Evolutionary conservation across 2,888 invertebrate genomes (phyloP).

Genomic region (Drosophila borborema): DNA sequence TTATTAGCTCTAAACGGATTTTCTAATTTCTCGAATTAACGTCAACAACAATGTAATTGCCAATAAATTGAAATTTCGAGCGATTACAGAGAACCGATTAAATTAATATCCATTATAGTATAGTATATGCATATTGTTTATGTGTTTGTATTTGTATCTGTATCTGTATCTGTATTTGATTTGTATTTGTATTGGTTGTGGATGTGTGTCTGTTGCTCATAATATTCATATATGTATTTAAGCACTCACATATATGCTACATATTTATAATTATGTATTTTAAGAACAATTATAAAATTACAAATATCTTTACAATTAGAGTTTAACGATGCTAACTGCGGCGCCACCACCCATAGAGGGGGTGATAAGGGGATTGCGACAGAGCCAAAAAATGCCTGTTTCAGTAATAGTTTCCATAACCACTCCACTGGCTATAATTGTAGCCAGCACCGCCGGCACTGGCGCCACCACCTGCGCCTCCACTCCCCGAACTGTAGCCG

Average conservation of each 20-base stretch:
- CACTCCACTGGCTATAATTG: conserved; percentile 88
- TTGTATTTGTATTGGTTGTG: conserved; percentile 12
- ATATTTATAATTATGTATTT: conserved; percentile 42
- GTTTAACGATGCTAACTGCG: conserved; percentile 47
- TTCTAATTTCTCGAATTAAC: conserved; percentile 2
- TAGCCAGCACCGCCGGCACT: conserved; percentile 78
- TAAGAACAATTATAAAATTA: conserved; percentile 63
- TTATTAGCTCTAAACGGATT: conserved; percentile 11
- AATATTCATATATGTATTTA: conserved; percentile 29
- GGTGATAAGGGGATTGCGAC: not conserved
- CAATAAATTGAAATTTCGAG: conserved; percentile 19
- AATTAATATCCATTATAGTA: conserved; percentile 46
- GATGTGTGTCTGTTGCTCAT: conserved; percentile 29
- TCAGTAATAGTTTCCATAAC: conserved; percentile 85
- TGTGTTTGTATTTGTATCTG: conserved; percentile 14
- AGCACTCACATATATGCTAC: conserved; percentile 26
- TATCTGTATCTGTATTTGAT: not conserved
- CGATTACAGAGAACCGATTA: conserved; percentile 45
- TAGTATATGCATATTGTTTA: conserved; percentile 20
- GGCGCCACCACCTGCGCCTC: conserved; percentile 32
- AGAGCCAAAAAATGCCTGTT: conserved; percentile 23
- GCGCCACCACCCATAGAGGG: not conserved
- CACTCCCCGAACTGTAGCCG: conserved; percentile 83
- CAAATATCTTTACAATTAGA: conserved; percentile 59
- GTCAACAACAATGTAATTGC: conserved; percentile 25